Base-by-base conservation (phyloP, 2,797 vertebrate species). In the Notamacropus eugenii region DNA sequence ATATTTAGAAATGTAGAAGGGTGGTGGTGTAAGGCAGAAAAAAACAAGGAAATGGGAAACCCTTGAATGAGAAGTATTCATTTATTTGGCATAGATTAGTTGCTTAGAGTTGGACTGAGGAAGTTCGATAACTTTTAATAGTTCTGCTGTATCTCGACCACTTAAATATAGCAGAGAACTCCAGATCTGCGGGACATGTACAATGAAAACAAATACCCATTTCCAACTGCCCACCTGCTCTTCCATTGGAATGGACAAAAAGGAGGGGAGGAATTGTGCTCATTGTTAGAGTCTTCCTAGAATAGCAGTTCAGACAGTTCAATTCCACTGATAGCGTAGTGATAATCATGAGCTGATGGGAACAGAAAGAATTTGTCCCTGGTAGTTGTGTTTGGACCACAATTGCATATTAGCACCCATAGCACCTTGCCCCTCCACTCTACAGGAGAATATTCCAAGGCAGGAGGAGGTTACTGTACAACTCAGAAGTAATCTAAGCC, bases 1-100 rank as follows among this genome's bases (percentile, higher is more conserved):
- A 50, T 96, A 52, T 94, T 74, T 14, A 93, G 67, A 96, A 95
- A 96, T 54, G 87, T 87, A 67, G 29, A 93, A 74, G 90, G 55
- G 40, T 91, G 96, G 27, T 90, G 22, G 34, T 54, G 24, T 95
- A n/a, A 90, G 93, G 28, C 93, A 90, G 67, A 40, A 93, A 96
- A 96, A 56, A 94, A 82, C 28, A 74, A 74, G 31, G 56, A 95
- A 92, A 29, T 82, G 91, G 94, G 50, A 52, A 93, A 96, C 52
- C 90, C 55, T 62, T 92, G 90, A 93, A 96, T 16, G 90, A 94
- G 91, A 52, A 93, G 46, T 92, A 40, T 40, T 40, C n/a, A n/a
- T 96, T 92, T 91, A 74, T 92, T 31, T 87, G 91, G 22, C n/a
- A 74, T 56, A 91, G 40, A 14, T 55, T 59, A 90, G 91, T 92